A percentile compares a stretch with the other conserved stretches of the same genome.
phyloP scores from a whole-genome alignment of 2,888 invertebrate genomes.

The Ethmia dodecea region DNA sequence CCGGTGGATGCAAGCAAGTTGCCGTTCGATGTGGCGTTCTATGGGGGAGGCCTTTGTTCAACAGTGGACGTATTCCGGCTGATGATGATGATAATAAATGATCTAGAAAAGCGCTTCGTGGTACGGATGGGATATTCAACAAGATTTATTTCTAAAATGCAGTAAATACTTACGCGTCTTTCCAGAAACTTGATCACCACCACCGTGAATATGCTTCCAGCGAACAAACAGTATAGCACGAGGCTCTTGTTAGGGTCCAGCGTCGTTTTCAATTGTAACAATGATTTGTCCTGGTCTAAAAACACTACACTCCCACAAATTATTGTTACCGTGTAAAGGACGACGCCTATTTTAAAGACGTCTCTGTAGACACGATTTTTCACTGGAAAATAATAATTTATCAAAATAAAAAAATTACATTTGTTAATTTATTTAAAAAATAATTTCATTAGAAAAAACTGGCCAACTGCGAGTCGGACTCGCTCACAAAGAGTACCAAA shows the following conservation, averaged over 20 bases:
- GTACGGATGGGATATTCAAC: too few relatives aligned
- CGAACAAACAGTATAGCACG: conserved; percentile 33
- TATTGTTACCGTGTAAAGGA: conserved; percentile 38
- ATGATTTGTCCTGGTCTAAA: conserved; percentile 46
- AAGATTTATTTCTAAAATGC: too few relatives aligned
- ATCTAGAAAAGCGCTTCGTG: too few relatives aligned
- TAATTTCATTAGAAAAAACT: too few relatives aligned
- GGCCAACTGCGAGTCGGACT: neutral
- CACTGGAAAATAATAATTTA: too few relatives aligned
- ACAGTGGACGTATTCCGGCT: too few relatives aligned
- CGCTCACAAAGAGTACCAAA: neutral
- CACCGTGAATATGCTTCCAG: conserved; percentile 33
- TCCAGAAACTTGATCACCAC: conserved; percentile 35
- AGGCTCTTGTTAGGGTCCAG: conserved; percentile 38
- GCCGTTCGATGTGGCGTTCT: too few relatives aligned
- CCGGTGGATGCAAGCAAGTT: too few relatives aligned
- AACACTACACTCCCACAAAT: conserved; percentile 55
- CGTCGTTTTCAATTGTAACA: conserved; percentile 37
- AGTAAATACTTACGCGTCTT: conserved; percentile 42
- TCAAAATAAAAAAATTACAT: too few relatives aligned
- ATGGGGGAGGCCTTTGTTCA: too few relatives aligned
- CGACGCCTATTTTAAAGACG: conserved; percentile 43
- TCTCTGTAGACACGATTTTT: conserved; percentile 53
- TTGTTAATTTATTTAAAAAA: too few relatives aligned
- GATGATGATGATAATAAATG: too few relatives aligned